These are phyloP conservation scores for Mus minutoides DNA, from an alignment of 2,797 vertebrate genomes.

Conservation along the genomic window DNA sequence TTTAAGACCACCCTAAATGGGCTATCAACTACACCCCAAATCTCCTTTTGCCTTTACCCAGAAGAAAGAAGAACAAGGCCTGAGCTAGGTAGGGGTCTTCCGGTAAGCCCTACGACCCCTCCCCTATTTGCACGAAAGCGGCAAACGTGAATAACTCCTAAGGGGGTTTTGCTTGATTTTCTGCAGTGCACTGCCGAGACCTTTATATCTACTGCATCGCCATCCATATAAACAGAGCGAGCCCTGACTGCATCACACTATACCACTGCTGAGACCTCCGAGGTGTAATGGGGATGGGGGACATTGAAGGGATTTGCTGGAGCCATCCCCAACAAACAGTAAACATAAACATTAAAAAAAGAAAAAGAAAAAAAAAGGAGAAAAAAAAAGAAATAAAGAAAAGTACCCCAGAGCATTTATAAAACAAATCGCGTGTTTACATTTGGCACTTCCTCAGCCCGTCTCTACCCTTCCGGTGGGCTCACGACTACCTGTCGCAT, in stretches of 20 bases:
- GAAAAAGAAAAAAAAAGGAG: not conserved
- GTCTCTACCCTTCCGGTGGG: slow-evolving; percentile 48
- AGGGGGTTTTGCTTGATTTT: not conserved
- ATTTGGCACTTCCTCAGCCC: not conserved
- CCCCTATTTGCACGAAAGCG: not conserved
- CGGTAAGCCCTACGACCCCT: not conserved
- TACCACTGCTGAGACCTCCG: not conserved
- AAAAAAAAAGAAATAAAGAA: not conserved
- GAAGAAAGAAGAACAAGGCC: not conserved
- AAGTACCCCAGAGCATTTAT: slow-evolving; percentile 32
- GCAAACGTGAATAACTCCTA: not conserved
- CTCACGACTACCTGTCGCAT: slow-evolving; percentile 81
- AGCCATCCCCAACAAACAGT: not conserved
- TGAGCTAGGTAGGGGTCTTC: not conserved
- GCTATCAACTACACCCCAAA: not conserved
- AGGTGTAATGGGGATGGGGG: not conserved
- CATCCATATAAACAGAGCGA: not conserved
- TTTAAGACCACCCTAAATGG: not conserved
- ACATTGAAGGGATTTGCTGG: not conserved
- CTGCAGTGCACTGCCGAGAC: not conserved
- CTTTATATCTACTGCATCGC: slow-evolving; percentile 45
- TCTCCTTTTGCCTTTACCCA: not conserved
- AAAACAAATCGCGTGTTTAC: not conserved
- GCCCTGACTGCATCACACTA: not conserved
- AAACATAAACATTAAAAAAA: not conserved